Evolutionary conservation across 2,797 vertebrate genomes (phyloP), one percentile per base, ranked within the genome.

Genomic region (Balearica regulorum): DNA sequence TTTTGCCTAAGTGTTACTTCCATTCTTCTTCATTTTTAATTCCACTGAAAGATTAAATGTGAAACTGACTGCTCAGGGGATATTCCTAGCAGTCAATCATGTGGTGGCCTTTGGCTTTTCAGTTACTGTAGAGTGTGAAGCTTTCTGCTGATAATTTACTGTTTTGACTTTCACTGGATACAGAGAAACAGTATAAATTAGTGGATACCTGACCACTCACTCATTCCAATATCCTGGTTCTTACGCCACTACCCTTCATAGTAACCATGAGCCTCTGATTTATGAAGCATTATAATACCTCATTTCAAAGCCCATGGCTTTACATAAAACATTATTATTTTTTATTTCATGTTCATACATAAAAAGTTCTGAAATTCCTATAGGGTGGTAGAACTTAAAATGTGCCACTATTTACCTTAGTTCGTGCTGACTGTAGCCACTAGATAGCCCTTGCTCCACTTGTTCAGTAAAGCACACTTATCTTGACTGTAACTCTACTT

Each of bases 1-100:
- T 73, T 95, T 87, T 75, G 53, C 48, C 16, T 51, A 78, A 72
- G 64, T 64, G 35, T 79, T 83, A 28, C 71, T 70, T 95, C 92
- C 58, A 76, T 94, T 96, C 93, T 91, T 93, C 60, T 96, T 90
- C 10, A 61, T 90, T 96, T 97, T 94, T 93, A 91, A 94, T 91
- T 90, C 35, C 75, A 94, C 35, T 91, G 84, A 83, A 93, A 94
- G 75, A 91, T 93, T 89, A 96, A 95, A 84, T 73, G 48, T 83
- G 70, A 96, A 91, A 80, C 62, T 75, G 83, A 39, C 39, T 69
- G 22, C 79, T 89, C 68, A 94, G 83, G 57, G 41, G 82, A 82
- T 94, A 75, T 89, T 92, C 90, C 53, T 72, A 85, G 69, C 61
- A 81, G 88, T 88, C 88, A 55, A 31, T 91, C 78, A 64, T 11